A percentile compares a stretch with the other conserved stretches of the same genome.
Evolutionary conservation across 2,888 invertebrate genomes (phyloP).

Genomic region (Eupithecia vulgata): DNA sequence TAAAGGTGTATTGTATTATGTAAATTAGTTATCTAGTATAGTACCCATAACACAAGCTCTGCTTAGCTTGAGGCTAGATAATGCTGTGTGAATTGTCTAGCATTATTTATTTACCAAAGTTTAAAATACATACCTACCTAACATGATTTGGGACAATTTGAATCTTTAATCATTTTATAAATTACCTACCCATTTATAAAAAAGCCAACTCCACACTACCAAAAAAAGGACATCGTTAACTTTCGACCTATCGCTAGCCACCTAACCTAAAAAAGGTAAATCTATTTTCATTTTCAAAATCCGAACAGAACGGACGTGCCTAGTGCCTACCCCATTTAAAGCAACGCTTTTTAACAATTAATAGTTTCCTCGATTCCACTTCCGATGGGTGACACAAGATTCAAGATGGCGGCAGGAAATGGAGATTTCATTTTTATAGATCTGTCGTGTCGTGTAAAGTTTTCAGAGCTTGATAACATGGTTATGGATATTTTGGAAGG

Average conservation of each 20-base stretch:
- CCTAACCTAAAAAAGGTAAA: constrained; percentile 54
- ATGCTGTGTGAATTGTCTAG: too few relatives aligned
- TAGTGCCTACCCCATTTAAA: constrained; percentile 57
- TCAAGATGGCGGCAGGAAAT: constrained; percentile 54
- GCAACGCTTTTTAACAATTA: constrained; percentile 69
- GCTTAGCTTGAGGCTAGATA: too few relatives aligned
- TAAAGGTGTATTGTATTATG: too few relatives aligned
- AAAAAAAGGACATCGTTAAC: constrained; percentile 69
- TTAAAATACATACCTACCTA: too few relatives aligned
- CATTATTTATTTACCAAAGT: too few relatives aligned
- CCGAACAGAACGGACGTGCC: constrained; percentile 55
- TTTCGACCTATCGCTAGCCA: constrained; percentile 59
- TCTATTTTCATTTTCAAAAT: constrained; percentile 60
- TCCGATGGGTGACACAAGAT: constrained; percentile 54
- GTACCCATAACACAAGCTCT: too few relatives aligned
- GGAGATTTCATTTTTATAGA: constrained; percentile 48
- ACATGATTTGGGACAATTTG: neutral
- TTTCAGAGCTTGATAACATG: neutral
- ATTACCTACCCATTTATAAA: neutral
- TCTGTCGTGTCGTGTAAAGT: constrained; percentile 36
- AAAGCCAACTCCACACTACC: constrained; percentile 50
- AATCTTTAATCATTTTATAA: neutral
- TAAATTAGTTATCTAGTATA: too few relatives aligned
- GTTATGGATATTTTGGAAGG: neutral
- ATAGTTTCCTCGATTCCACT: constrained; percentile 65